Base-by-base conservation (phyloP, 2,113 vertebrate species). In the Thunnus maccoyii region DNA sequence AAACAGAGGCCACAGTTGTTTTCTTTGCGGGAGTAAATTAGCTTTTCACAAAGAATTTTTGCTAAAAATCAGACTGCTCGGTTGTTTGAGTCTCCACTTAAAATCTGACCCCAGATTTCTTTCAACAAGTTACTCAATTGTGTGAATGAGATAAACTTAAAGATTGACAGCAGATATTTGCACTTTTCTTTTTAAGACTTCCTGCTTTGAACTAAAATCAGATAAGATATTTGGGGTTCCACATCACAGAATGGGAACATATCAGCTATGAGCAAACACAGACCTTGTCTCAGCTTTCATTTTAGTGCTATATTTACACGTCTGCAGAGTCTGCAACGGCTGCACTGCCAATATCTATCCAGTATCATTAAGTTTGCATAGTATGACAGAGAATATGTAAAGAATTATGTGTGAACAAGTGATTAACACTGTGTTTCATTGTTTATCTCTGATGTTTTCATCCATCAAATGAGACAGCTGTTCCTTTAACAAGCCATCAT, bases 391-490 rank as follows among this genome's bases (percentile, higher is more conserved):
- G 20, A 58, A 56, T 18, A 51, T 30, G 61, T 64, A 6, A 6
- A 41, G 25, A 36, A 62, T 36, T 41, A 17, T 11, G 6, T 7
- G 20, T 2, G 1, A 48, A 27, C 57, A n/a, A 30, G 14, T 12
- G 3, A 77, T 46, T 54, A 72, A 57, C 27, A 16, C 56, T 66
- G 61, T 50, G 47, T 54, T 60, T 73, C 30, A 47, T 30, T 62
- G 52, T 76, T 75, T n/a, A 36, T 71, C 30, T 63, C 30, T 32
- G 10, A 68, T 25, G 57, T 61, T 78, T 85, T 60, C 60, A 73
- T 84, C 85, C 70, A 87, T 88, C 50, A 75, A 46, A 47, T 3
- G 32, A 70, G 64, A 67, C 79, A 83, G 69, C 74, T 79, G 85
- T 55, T 77, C 65, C 78, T 60, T 20, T 72, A 87, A 88, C 81